Percentiles rank a stretch among this genome's conserved stretches.
Conservation (phyloP, 2,797 vertebrate genomes). For the Eulemur rubriventer region DNA sequence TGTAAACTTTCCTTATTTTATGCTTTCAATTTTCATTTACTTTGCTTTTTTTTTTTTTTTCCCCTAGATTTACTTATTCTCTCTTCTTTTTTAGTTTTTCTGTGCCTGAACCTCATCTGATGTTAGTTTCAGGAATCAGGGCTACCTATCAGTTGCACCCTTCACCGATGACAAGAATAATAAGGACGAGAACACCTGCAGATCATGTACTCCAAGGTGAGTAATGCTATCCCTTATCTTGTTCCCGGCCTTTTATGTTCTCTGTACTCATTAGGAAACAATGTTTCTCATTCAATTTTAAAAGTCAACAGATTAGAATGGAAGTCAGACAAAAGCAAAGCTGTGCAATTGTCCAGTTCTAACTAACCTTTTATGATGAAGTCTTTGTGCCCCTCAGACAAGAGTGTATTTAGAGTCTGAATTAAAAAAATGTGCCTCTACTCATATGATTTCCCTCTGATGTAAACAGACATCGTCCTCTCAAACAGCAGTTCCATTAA, state of each 20-base stretch:
- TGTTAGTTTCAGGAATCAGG: neutral
- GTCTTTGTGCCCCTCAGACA: neutral
- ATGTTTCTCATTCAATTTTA: neutral
- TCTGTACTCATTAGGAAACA: neutral
- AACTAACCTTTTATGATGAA: neutral
- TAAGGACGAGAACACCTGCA: neutral
- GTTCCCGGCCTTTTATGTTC: neutral
- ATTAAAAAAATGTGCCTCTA: slow-evolving; percentile 7
- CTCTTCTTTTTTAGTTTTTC: neutral
- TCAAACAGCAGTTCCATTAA: neutral
- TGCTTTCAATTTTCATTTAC: neutral
- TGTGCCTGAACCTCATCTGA: neutral
- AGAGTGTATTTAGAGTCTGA: neutral
- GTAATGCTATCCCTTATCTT: neutral
- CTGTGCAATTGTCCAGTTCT: neutral
- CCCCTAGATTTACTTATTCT: neutral
- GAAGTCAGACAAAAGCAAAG: slow-evolving; percentile 19
- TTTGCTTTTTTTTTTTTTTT: neutral
- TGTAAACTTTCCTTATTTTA: neutral
- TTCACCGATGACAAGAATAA: neutral
- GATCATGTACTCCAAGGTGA: rapidly evolving
- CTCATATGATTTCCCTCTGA: neutral
- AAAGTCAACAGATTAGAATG: slow-evolving; percentile 17
- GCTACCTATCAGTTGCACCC: neutral
- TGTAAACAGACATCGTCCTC: neutral